Conservation (phyloP, 2,888 invertebrate genomes). For the Byasa hedistus region DNA sequence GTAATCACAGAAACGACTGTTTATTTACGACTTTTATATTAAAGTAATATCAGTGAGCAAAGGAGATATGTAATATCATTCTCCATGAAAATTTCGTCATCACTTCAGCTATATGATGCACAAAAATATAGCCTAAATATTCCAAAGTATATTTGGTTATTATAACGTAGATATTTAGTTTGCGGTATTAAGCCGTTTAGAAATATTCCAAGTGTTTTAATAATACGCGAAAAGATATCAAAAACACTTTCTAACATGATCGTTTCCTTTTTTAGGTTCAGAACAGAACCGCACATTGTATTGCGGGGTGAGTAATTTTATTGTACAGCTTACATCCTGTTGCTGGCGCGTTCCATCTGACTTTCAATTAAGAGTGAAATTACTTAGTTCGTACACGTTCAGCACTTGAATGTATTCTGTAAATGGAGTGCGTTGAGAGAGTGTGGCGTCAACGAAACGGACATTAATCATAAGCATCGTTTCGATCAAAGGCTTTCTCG, state of each 20-base stretch:
- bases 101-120: too few species aligned
- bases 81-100: too few species aligned
- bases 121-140: too few species aligned
- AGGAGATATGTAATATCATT: too few species aligned
- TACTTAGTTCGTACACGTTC: constrained; percentile 21
- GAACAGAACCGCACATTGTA: constrained; percentile 23
- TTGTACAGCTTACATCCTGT: constrained; percentile 29
- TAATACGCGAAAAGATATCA: neutral
- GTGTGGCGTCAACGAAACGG: constrained; percentile 10
- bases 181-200: too few species aligned
- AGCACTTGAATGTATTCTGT: constrained; percentile 22
- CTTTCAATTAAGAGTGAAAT: constrained; percentile 29
- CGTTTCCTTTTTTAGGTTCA: constrained; percentile 15
- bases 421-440: constrained; percentile 14
- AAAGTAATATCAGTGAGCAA: too few species aligned
- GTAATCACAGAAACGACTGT: too few species aligned
- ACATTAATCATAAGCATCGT: constrained; percentile 32
- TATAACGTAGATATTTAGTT: too few species aligned
- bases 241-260: neutral
- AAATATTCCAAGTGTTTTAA: too few species aligned
- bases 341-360: constrained; percentile 16
- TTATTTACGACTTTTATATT: too few species aligned
- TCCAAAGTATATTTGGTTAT: too few species aligned
- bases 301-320: constrained; percentile 26
- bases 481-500: constrained; percentile 41